Evolutionary conservation across 1,140 invertebrate genomes (phyloP), one percentile per base, ranked within the genome.

Genomic region (Colletes latitarsis): DNA sequence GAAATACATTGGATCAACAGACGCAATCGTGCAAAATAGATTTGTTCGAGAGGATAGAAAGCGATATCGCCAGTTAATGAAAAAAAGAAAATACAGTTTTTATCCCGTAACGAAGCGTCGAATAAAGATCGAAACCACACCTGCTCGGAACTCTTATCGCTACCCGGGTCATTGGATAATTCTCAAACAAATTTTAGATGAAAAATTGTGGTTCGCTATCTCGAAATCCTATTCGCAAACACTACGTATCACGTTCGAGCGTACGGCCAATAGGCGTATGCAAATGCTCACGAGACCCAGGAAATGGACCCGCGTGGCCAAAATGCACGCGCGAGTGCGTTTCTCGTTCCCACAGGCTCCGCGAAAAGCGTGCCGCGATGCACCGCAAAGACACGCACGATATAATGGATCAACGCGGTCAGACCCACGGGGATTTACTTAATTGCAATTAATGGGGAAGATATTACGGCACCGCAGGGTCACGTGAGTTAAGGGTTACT

Each of bases 401-500:
- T 91, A 88, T 89, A 90, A 91, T 88, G 88, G 82, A 90, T 91
- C 89, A 87, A 82, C 80, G 77, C 81, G 82, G 81, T 68, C 79
- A 63, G 69, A 77, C 77, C 63, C 82, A 86, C 71, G 79, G 87
- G 88, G 87, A 91, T 92, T 93, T 91, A 91, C 90, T 92, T 93
- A 93, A 93, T 93, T 93, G 91, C 91, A 93, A 93, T 93, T 93
- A 93, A 93, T 92, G 92, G 91, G 81, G 88, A 86, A 92, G 90
- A 92, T 93, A 93, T 90, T 90, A 89, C 88, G 71, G 83, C 82
- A 85, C 84, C 85, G 87, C 80, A 84, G 85, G 89, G 86, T 91
- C 86, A 89, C 86, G 86, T 83, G 89, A 91, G 84, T 90, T 91
- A 91, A 90, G 85, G 90, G 90, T 92, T 92, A 92, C 90, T 91